Percentiles rank a stretch among this genome's conserved stretches.
phyloP scores from a whole-genome alignment of 2,888 invertebrate species.

The Beris chalybata region DNA sequence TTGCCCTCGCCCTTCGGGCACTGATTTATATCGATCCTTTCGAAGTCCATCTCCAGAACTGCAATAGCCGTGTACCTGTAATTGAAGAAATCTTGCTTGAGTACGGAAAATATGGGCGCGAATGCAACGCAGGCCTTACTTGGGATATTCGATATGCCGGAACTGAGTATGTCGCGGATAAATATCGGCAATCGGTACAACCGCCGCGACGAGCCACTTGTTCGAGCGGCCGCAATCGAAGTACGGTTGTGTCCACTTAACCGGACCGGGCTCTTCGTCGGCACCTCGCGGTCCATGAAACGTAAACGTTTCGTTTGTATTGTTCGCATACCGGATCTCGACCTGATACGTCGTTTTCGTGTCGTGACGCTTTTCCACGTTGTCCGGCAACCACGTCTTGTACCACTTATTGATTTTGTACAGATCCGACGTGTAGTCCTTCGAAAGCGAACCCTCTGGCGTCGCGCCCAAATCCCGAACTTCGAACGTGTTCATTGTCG shows the following conservation, averaged over 20 bases:
- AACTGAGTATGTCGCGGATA: slow-evolving; percentile 92
- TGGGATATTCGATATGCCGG: slow-evolving; percentile 90
- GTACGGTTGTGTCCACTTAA: slow-evolving; percentile 92
- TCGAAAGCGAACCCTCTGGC: slow-evolving; percentile 73
- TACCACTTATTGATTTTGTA: slow-evolving; percentile 96
- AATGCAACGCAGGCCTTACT: slow-evolving; percentile 61
- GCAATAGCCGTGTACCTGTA: slow-evolving; percentile 85
- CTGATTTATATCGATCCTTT: slow-evolving; percentile 95
- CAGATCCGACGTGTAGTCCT: slow-evolving; percentile 88
- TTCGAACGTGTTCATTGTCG: slow-evolving; percentile 89
- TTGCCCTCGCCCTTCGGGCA: slow-evolving; percentile 91
- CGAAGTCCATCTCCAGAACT: slow-evolving; percentile 94
- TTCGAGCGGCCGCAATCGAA: slow-evolving; percentile 95
- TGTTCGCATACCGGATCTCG: slow-evolving; percentile 91
- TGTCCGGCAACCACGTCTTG: slow-evolving; percentile 86
- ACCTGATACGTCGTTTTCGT: slow-evolving; percentile 91
- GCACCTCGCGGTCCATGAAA: slow-evolving; percentile 92
- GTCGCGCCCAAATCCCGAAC: slow-evolving; percentile 85
- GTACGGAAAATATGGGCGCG: not conserved
- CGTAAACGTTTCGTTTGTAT: slow-evolving; percentile 94
- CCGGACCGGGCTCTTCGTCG: slow-evolving; percentile 89
- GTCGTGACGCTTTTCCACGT: slow-evolving; percentile 78
- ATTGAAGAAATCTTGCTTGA: not conserved
- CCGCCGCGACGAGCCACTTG: slow-evolving; percentile 93
- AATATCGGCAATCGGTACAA: slow-evolving; percentile 93